These are phyloP conservation scores for Lacerta agilis DNA, from an alignment of 2,797 vertebrate species.

Conservation along the genomic window DNA sequence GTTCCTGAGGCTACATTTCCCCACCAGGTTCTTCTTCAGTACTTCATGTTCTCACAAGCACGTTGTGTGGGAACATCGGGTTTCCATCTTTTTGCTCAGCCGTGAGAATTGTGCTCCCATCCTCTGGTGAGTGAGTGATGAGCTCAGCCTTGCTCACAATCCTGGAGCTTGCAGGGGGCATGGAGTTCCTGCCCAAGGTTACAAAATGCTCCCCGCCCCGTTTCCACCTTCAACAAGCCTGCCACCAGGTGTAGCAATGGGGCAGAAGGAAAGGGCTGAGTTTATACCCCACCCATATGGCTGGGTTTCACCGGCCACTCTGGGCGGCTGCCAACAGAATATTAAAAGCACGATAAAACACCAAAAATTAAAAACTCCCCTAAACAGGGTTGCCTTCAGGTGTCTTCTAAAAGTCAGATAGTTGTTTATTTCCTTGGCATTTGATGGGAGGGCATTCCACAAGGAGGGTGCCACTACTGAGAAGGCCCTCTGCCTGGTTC, in stretches of 20 bases:
- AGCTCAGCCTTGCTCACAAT: not conserved
- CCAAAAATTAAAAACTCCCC: too few species aligned
- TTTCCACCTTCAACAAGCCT: not conserved
- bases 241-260: not conserved
- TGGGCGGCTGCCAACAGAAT: too few species aligned
- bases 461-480: too few species aligned
- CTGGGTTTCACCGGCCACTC: too few species aligned
- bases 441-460: too few species aligned
- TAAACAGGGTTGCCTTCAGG: too few species aligned
- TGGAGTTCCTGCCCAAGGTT: not conserved
- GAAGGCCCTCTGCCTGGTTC: too few species aligned
- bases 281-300: too few species aligned
- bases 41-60: not conserved
- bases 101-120: not conserved
- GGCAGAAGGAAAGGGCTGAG: too few species aligned
- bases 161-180: not conserved
- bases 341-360: too few species aligned
- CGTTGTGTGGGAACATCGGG: not conserved
- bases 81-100: not conserved
- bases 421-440: too few species aligned
- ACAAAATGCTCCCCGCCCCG: not conserved
- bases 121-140: not conserved
- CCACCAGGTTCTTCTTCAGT: not conserved
- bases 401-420: too few species aligned
- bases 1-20: not conserved